Percentiles rank a stretch among this genome's conserved stretches.
Evolutionary conservation across 92 coral and sea anemone genomes (phyloP).

Genomic region (Porites rus): DNA sequence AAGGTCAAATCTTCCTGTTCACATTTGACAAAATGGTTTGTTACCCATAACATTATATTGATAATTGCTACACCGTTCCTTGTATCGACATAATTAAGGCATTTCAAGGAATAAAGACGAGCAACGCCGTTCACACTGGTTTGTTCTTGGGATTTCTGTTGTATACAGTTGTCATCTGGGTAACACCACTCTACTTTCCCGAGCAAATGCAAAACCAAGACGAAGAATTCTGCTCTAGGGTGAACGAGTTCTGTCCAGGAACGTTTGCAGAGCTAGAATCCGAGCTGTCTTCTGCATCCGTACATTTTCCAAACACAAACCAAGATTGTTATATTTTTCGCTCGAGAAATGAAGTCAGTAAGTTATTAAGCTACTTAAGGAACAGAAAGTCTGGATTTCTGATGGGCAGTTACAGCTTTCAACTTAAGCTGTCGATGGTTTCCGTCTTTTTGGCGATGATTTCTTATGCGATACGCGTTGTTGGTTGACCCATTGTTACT

Average conservation of each 20-base stretch:
- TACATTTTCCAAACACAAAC: not conserved
- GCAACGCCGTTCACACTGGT: constrained; percentile 51
- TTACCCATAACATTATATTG: constrained; percentile 62
- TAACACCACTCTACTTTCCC: constrained; percentile 67
- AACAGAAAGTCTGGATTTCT: constrained; percentile 67
- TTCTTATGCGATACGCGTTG: constrained; percentile 48
- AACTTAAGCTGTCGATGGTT: constrained; percentile 62
- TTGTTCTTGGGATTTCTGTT: constrained; percentile 55
- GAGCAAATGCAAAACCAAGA: constrained; percentile 59
- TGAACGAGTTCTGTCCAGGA: constrained; percentile 70
- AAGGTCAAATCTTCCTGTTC: constrained; percentile 50
- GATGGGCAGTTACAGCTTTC: constrained; percentile 73
- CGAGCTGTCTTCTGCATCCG: constrained; percentile 1
- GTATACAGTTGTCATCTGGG: constrained; percentile 63
- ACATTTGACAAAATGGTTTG: constrained; percentile 52
- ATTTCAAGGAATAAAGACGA: constrained; percentile 20
- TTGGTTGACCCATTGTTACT: constrained; percentile 22
- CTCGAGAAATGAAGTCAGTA: constrained; percentile 68
- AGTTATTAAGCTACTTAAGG: constrained; percentile 58
- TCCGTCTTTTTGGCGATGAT: constrained; percentile 58
- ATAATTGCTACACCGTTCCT: constrained; percentile 66
- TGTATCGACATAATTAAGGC: constrained; percentile 55
- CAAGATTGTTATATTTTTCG: constrained; percentile 46
- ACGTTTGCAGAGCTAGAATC: constrained; percentile 42
- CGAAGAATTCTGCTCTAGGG: constrained; percentile 43